phyloP scores from a whole-genome alignment of 2,797 vertebrate species.

The Setipinna tenuifilis region DNA sequence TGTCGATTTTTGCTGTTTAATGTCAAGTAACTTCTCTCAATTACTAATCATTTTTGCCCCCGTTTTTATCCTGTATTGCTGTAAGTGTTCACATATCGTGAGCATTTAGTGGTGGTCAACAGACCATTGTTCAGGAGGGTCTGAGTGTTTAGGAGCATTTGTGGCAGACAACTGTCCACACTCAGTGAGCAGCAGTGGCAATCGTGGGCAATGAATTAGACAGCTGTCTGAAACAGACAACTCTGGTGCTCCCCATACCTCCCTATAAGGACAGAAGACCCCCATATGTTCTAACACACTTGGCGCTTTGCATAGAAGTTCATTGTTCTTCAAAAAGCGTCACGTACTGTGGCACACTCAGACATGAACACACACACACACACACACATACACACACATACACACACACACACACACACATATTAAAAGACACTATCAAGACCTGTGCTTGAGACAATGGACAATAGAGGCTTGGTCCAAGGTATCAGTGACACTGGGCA shows the following conservation, averaged over 20 bases:
- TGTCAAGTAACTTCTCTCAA: too few relatives aligned
- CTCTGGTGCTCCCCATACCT: conserved; percentile 61
- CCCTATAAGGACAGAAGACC: conserved; percentile 74
- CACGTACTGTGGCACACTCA: conserved; percentile 24
- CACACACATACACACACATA: too few relatives aligned
- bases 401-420: background rate
- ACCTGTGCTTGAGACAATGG: background rate
- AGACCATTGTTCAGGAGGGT: conserved; percentile 50
- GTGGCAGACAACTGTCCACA: conserved; percentile 58
- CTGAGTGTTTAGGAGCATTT: conserved; percentile 66
- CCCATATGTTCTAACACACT: conserved; percentile 66
- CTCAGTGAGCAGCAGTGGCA: conserved; percentile 9
- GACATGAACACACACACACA: background rate
- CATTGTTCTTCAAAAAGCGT: conserved; percentile 25
- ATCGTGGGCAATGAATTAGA: conserved; percentile 41
- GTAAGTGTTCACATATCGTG: too few relatives aligned
- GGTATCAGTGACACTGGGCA: conserved; percentile 17
- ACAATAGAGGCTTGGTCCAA: background rate
- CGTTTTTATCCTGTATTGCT: too few relatives aligned
- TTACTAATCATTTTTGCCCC: too few relatives aligned
- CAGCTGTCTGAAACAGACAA: conserved; percentile 72
- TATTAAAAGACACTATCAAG: background rate
- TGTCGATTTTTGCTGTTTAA: too few relatives aligned
- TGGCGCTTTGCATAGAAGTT: conserved; percentile 58
- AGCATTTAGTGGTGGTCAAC: conserved; percentile 54